phyloP scores from a whole-genome alignment of 2,113 vertebrate genomes.

The Argyrosomus japonicus region DNA sequence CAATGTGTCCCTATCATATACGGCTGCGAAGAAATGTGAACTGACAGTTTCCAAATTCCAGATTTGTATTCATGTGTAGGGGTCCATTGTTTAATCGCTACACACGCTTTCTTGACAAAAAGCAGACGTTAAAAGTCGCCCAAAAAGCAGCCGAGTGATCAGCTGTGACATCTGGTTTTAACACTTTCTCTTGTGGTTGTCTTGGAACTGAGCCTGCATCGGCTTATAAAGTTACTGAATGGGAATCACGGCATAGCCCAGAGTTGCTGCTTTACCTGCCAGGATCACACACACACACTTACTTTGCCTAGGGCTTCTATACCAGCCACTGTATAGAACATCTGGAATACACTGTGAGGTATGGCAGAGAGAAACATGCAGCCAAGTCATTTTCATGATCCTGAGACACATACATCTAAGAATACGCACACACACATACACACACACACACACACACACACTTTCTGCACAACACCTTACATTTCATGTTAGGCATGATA shows the following conservation, averaged over 20 bases:
- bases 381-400: conserved; percentile 49
- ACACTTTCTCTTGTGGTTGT: conserved; percentile 80
- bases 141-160: conserved; percentile 78
- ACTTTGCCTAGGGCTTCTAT: conserved; percentile 67
- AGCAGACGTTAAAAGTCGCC: conserved; percentile 77
- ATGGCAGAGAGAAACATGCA: conserved; percentile 38
- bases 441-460: conserved; percentile 10
- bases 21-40: conserved; percentile 13
- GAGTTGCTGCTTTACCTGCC: conserved; percentile 58
- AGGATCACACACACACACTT: conserved; percentile 11
- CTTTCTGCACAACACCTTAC: background rate
- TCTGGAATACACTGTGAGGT: conserved; percentile 80
- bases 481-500: conserved; percentile 5
- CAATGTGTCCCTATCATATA: background rate
- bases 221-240: conserved; percentile 80
- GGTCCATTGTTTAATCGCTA: background rate
- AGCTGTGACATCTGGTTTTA: conserved; percentile 88
- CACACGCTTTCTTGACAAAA: conserved; percentile 74
- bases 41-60: conserved; percentile 22
- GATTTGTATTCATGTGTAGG: conserved; percentile 8
- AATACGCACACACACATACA: conserved; percentile 11
- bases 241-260: conserved; percentile 79
- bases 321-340: conserved; percentile 77
- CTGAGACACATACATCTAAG: background rate
- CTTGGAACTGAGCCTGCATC: conserved; percentile 84